Percentiles rank a stretch among this genome's conserved stretches.
These are phyloP conservation scores for Anser brachyrhynchus DNA, from an alignment of 2,113 vertebrate species.

Conservation along the genomic window DNA sequence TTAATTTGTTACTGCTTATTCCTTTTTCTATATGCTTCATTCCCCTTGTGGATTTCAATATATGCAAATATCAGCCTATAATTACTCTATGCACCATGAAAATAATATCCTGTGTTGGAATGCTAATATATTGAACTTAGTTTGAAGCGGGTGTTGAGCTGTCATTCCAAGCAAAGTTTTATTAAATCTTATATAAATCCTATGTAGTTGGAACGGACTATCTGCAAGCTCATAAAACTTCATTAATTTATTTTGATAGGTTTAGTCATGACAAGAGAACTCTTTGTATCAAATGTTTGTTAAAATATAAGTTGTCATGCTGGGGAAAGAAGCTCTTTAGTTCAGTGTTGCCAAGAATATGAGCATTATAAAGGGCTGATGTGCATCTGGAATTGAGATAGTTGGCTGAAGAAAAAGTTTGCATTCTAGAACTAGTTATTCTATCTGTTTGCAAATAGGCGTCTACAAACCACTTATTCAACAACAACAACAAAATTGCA, in stretches of 20 bases:
- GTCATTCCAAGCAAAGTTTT: slow-evolving; percentile 21
- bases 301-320: background rate
- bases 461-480: background rate
- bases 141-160: background rate
- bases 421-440: background rate
- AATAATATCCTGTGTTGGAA: background rate
- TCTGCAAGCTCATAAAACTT: background rate
- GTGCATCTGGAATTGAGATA: background rate
- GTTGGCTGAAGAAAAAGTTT: background rate
- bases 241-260: background rate
- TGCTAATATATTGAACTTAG: slow-evolving; percentile 18
- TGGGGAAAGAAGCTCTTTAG: background rate
- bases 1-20: background rate
- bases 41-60: background rate
- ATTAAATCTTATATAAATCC: slow-evolving; percentile 27
- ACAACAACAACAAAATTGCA: background rate
- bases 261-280: background rate
- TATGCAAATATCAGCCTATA: background rate
- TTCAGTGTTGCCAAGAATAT: background rate
- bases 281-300: background rate
- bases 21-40: background rate
- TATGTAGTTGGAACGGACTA: background rate
- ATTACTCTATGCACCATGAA: slow-evolving; percentile 20
- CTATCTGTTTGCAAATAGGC: background rate
- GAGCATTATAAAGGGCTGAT: background rate